Evolutionary conservation across 2,888 invertebrate genomes (phyloP).

Genomic region (Pardosa pseudoannulata): DNA sequence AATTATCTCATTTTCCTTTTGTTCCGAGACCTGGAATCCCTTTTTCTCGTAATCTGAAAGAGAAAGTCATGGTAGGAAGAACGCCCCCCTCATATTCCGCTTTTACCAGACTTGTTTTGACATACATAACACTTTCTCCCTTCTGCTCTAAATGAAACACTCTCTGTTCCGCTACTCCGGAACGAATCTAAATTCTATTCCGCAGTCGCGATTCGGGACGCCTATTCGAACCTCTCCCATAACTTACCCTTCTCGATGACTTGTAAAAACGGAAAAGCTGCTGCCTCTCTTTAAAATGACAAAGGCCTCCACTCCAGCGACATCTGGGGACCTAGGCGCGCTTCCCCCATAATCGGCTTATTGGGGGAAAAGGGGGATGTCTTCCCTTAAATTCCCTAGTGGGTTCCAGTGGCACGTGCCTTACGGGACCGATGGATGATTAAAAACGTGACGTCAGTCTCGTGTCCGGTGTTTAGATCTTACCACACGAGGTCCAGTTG

Average conservation of each 20-base stretch:
- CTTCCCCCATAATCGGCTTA: constrained; percentile 47
- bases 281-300: background rate
- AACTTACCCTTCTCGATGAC: constrained; percentile 16
- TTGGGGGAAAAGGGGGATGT: background rate
- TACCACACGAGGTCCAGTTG: no score
- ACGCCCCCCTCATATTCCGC: no score
- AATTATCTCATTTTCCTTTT: no score
- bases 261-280: constrained; percentile 40
- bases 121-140: no score
- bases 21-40: no score
- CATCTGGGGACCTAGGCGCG: constrained; percentile 37
- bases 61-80: no score
- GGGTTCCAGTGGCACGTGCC: constrained; percentile 23
- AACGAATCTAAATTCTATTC: background rate
- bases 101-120: no score
- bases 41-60: no score
- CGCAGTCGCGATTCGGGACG: background rate
- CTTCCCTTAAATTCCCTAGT: constrained; percentile 15
- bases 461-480: background rate
- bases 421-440: background rate
- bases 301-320: constrained; percentile 18
- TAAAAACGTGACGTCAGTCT: constrained; percentile 35
- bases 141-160: no score
- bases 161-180: background rate
- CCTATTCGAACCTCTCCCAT: background rate